Percentiles rank a stretch among this genome's conserved stretches.
These are phyloP conservation scores for Portunus trituberculatus DNA, from an alignment of 1,140 invertebrate species.

Conservation along the genomic window DNA sequence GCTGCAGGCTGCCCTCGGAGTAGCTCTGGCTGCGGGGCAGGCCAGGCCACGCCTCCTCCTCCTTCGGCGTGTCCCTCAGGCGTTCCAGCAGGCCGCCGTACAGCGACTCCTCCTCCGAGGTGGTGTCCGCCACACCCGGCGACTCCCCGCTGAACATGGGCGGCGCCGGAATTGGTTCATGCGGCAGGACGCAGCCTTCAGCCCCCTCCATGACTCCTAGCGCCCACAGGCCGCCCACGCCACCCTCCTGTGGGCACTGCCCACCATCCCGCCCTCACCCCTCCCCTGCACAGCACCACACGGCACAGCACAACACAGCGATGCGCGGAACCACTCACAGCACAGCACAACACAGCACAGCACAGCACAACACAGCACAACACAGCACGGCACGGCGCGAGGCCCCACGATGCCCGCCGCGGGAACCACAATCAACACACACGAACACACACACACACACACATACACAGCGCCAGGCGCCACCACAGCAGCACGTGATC, in stretches of 20 bases:
- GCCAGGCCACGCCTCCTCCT: conserved; percentile 45
- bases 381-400: not conserved
- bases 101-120: conserved; percentile 59
- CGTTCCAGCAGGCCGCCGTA: conserved; percentile 57
- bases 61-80: conserved; percentile 43
- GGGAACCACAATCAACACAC: too few relatives aligned
- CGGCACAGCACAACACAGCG: not conserved
- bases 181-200: conserved; percentile 35
- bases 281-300: not conserved
- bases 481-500: not conserved
- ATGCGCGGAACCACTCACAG: too few relatives aligned
- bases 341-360: too few relatives aligned
- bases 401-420: not conserved
- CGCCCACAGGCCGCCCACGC: not conserved
- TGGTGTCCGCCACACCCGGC: conserved; percentile 37
- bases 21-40: conserved; percentile 69
- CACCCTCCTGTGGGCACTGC: not conserved
- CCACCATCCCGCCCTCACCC: conserved; percentile 31
- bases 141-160: conserved; percentile 73
- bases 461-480: too few relatives aligned
- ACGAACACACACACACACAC: too few relatives aligned
- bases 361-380: not conserved
- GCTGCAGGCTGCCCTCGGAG: conserved; percentile 66
- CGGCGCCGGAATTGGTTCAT: conserved; percentile 65
- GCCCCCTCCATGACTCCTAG: conserved; percentile 43